A percentile compares a stretch with the other conserved stretches of the same genome.
phyloP scores from a whole-genome alignment of 2,113 vertebrate genomes.

The Jaculus jaculus region DNA sequence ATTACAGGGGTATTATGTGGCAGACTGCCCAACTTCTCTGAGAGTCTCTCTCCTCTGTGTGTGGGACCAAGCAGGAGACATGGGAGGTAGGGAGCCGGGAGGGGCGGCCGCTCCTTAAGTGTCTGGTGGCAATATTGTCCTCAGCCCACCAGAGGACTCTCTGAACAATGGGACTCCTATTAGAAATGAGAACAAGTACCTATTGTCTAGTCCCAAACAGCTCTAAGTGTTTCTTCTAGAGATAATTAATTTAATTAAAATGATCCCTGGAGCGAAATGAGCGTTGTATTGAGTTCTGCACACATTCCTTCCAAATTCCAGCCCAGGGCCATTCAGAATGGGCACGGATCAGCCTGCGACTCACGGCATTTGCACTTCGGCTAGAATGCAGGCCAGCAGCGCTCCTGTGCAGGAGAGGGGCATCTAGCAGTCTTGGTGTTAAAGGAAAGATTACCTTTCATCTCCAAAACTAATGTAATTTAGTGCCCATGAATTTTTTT shows the following conservation, averaged over 20 bases:
- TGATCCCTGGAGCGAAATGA: conserved; percentile 72
- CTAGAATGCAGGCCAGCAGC: neutral
- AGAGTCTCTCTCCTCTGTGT: neutral
- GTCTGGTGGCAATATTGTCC: conserved; percentile 15
- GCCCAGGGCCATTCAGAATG: conserved; percentile 27
- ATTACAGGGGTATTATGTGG: neutral
- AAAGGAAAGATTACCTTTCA: neutral
- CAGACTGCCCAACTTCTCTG: neutral
- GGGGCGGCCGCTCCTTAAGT: neutral
- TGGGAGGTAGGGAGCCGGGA: neutral
- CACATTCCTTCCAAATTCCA: conserved; percentile 71
- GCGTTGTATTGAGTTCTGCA: conserved; percentile 14
- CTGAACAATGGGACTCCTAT: conserved; percentile 37
- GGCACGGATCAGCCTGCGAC: neutral
- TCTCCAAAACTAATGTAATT: too few relatives aligned
- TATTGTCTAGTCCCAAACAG: conserved; percentile 71
- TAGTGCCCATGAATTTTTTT: too few relatives aligned
- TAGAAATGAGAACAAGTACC: conserved; percentile 70
- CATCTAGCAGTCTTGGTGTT: neutral
- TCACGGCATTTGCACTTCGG: neutral
- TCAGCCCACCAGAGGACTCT: conserved; percentile 10
- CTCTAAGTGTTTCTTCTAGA: conserved; percentile 71
- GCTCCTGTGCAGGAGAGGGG: neutral
- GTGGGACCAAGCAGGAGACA: neutral
- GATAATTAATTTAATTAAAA: conserved; percentile 82